Evolutionary conservation across 2,797 vertebrate genomes (phyloP), one percentile per base, ranked within the genome.

Genomic region (Sebastes matsubarae): DNA sequence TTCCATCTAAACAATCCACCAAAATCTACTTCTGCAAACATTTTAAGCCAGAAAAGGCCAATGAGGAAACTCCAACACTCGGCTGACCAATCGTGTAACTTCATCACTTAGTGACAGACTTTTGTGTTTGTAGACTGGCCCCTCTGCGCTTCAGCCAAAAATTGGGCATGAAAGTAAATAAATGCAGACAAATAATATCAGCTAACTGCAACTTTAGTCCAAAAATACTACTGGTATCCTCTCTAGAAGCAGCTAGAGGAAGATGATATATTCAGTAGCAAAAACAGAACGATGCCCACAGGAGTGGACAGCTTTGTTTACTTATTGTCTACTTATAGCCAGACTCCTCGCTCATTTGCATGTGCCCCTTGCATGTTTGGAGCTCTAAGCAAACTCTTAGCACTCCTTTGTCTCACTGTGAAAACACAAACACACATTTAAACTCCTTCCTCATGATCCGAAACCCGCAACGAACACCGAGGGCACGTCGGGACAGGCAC

Each of bases 291-390:
- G 38, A 75, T 82, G 74, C 84, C 83, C 80, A 75, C 58, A 72
- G 65, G 74, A 76, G 78, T 52, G 32, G 68, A 82, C 85, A 58
- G 77, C 75, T 84, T 89, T 89, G 83, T 93, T 92, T 90, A 82
- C 87, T 89, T 86, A 80, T 77, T 79, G 77, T 81, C 54, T 58
- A 77, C 82, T 46, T 46, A 87, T 85, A 79, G 73, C 78, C 57
- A 82, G 76, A 82, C 75, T 86, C 36, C 46, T 76, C 12, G 60
- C 71, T 87, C 68, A 92, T 93, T 92, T 93, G 87, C 88, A 93
- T 92, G 74, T 73, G 66, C 88, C 84, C 72, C 77, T 79, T 83
- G 73, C 82, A 83, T 84, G 68, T 80, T 75, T 79, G 22, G 13
- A 70, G 64, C 61, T 67, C 63, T 42, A 64, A 83, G 68, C 71